These are phyloP conservation scores for Pontoporia blainvillei DNA, from an alignment of 2,113 vertebrate species.

Conservation along the genomic window DNA sequence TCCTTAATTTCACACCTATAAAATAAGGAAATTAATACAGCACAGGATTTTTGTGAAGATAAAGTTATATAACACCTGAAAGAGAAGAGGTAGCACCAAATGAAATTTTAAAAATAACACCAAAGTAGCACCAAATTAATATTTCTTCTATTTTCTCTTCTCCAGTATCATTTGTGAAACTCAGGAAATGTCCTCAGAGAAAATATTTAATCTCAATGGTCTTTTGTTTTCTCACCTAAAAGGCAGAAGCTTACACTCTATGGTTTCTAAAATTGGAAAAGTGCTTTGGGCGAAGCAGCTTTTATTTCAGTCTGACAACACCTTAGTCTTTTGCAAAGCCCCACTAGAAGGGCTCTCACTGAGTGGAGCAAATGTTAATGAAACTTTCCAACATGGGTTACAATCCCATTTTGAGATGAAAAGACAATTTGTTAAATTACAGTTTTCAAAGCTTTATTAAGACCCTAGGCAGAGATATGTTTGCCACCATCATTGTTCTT, in stretches of 20 bases:
- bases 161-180: background rate
- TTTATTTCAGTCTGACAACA: background rate
- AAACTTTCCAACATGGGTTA: background rate
- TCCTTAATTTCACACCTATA: background rate
- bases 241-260: background rate
- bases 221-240: constrained; percentile 6
- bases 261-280: background rate
- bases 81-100: background rate
- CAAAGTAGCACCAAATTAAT: background rate
- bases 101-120: background rate
- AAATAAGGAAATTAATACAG: constrained; percentile 22
- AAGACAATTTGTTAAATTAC: background rate
- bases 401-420: background rate
- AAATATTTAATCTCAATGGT: background rate
- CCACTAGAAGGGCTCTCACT: background rate
- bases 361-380: background rate
- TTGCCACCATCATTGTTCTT: background rate
- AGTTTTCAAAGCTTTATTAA: constrained; percentile 36
- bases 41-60: background rate
- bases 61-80: background rate
- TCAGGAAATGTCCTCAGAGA: background rate
- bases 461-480: background rate
- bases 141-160: background rate
- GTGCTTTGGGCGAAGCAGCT: background rate
- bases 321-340: background rate